These are phyloP conservation scores for Peucedramus taeniatus DNA, from an alignment of 2,113 vertebrate genomes.

Conservation along the genomic window DNA sequence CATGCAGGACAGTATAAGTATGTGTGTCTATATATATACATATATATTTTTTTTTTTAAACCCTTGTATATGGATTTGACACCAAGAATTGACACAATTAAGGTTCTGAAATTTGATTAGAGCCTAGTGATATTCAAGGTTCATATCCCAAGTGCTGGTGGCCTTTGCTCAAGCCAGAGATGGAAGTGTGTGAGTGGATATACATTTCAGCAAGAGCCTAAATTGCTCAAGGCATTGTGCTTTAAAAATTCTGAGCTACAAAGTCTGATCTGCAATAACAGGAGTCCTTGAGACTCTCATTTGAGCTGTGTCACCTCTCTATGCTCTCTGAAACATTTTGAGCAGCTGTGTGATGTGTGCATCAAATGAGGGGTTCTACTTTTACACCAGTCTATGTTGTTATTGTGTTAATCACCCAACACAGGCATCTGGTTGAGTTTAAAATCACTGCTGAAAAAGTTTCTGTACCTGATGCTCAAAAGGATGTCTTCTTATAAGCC, in stretches of 20 bases:
- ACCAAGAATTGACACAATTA: neutral
- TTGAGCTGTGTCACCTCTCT: neutral
- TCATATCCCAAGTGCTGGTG: neutral
- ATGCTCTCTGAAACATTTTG: neutral
- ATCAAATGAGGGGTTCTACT: neutral
- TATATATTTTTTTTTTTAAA: neutral
- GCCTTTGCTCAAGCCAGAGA: neutral
- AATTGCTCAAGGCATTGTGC: neutral
- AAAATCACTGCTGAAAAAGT: neutral
- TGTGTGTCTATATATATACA: too few species aligned
- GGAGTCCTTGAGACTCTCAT: neutral
- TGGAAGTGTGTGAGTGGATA: neutral
- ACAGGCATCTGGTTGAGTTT: neutral
- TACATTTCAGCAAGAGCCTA: rapidly evolving
- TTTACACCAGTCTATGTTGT: neutral
- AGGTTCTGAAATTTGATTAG: neutral
- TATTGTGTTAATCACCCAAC: neutral
- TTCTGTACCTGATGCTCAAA: neutral
- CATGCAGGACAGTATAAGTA: neutral
- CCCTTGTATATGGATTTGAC: neutral
- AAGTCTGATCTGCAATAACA: neutral
- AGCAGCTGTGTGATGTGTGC: neutral
- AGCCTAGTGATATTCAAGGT: neutral
- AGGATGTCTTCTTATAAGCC: neutral
- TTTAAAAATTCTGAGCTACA: neutral